Evolutionary conservation across 2,113 vertebrate species (phyloP), one percentile per base, ranked within the genome.

Genomic region (Planiliza haematocheilus): DNA sequence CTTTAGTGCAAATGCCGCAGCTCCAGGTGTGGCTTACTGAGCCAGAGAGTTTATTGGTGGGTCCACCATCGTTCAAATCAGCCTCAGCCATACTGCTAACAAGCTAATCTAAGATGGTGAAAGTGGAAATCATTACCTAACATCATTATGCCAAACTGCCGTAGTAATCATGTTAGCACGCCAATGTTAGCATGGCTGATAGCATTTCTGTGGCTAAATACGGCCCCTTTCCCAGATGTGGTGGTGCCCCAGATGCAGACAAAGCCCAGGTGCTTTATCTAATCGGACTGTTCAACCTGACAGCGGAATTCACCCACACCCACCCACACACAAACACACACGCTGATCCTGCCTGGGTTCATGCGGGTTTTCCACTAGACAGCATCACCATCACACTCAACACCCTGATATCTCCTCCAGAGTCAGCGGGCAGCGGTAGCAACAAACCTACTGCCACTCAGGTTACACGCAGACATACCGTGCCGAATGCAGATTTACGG

Each of bases 401-500:
- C 51, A 63, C 52, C 38, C 74, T 69, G 37, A 68, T 77, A 83
- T 77, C 49, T 78, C 30, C 42, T 20, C n/a, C 36, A 42, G 70
- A 16, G 21, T 42, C 51, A 60, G 61, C 39, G 17, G 43, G 42
- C 53, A 51, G 50, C 7, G 39, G 14, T 21, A 50, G 64, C 18
- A 58, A 63, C 57, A 75, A 43, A 0, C 39, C 2, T 46, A 39
- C 64, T 48, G n/a, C 18, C 57, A 62, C 74, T 49, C 63, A 69
- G n/a, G 45, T 76, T 37, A 61, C 67, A 63, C 50, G 71, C 62
- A 59, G 45, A 69, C 20, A 52, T 38, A 38, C 57, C 42, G 37
- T 82, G 36, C 59, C 72, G 52, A 41, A 84, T 77, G 72, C 11
- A 61, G 61, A 75, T 67, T 79, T 62, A 64, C 38, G 74, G 77